Evolutionary conservation across 2,113 vertebrate species (phyloP), one percentile per base, ranked within the genome.

Genomic region (Gallinago undulata): DNA sequence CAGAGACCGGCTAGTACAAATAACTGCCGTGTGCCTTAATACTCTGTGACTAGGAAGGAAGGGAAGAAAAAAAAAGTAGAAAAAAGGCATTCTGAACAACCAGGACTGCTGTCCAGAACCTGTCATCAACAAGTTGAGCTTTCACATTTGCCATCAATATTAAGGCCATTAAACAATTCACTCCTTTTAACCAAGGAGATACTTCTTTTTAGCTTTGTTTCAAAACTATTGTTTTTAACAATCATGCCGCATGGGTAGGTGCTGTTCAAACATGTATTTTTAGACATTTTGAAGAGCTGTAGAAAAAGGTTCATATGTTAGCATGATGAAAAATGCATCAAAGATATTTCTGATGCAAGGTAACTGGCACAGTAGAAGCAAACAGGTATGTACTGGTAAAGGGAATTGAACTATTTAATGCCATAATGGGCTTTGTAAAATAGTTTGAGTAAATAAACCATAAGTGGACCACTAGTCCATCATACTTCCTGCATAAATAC

Each of bases 1-100:
- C 93, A 99, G 97, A 73, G 99, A 99, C 16, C 99, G 99, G 73
- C 99, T 99, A 43, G 99, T 99, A 77, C 99, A 99, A 97, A 99
- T 99, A 84, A 99, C 98, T 50, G 99, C 99, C 10, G 99, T 99
- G 97, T 99, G 99, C 57, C 99, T 98, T 70, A 99, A 96, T 86
- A 99, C 99, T 91, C 99, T 98, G 35, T 99, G 99, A 90, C 99
- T 99, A 75, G 80, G 90, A 88, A 95, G 47, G 22, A 27, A 5
- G 4, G 37, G 13, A 23, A 59, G 13, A 27, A 30, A 24, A 11
- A 4, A 27, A 9, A 11, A 6, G 5, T 48, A 35, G 3, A 7
- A 33, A 10, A 5, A 6, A 39, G 24, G 77, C 25, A 81, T 43
- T 47, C 66, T 90, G 45, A 94, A 88, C 23, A 88, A 93, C 11